Base-by-base conservation (phyloP, 2,113 vertebrate species). In the Pelusios castaneus region DNA sequence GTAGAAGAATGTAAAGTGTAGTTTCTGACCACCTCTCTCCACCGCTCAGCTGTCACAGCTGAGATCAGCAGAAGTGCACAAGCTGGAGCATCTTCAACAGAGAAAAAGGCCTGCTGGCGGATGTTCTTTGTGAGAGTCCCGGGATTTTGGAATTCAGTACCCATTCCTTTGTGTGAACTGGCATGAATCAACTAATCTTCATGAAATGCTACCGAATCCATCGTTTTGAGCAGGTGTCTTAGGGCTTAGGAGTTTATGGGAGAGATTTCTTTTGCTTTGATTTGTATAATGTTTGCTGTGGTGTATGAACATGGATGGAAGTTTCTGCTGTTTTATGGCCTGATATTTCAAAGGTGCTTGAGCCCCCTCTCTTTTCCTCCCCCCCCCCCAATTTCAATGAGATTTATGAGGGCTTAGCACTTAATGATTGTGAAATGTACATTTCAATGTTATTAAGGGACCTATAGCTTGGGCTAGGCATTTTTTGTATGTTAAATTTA, bases 401-500 rank as follows among this genome's bases (percentile, higher is more conserved):
- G 27, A 77, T 83, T 90, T 86, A 17, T 78, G 55, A 88, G 21
- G 27, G n/a, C 13, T 54, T 73, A 21, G 38, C 38, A 63, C 17
- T 70, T 76, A 56, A 0, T 1, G 29, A 76, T 16, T 25, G 49
- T 77, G 75, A 84, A 91, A 81, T 76, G 2, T 11, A 76, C 14
- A 4, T 11, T 76, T 3, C 8, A 67, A 67, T 82, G n/a, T 93
- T 77, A 25, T 0, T 1, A 81, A 79, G 8, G 45, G 52, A 52
- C 8, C 1, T 0, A 51, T 67, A 2, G 3, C 4, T 34, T 85
- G 0, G 14, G 31, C 22, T 77, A 86, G 29, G 21, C n/a, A 54
- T 52, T 85, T 83, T 90, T 14, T n/a, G 31, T 67, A 34, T n/a
- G n/a, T 67, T 67, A 67, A 67, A 67, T 67, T 31, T n/a, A 67